Conservation (phyloP, 1,140 invertebrate species). For the Drosophila auraria region DNA sequence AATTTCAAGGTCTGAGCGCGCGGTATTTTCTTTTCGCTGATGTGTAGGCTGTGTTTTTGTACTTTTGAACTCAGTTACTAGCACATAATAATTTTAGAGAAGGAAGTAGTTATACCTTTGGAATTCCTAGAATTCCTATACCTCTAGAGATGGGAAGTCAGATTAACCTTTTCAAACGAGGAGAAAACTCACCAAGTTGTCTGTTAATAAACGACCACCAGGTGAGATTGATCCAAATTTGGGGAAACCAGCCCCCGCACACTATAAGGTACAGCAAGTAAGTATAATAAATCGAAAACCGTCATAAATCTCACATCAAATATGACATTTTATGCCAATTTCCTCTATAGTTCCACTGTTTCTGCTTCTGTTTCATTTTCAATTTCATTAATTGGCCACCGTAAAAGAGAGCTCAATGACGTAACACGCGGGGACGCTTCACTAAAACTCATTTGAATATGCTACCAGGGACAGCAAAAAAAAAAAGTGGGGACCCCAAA, state of each 20-base stretch:
- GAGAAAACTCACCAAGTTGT: background rate
- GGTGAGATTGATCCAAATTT: slow-evolving; percentile 5
- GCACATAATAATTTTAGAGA: too few species aligned
- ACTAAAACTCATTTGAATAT: slow-evolving; percentile 19
- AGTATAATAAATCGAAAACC: background rate
- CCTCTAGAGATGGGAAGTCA: too few species aligned
- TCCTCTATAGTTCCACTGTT: background rate
- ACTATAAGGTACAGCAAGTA: too few species aligned
- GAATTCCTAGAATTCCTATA: too few species aligned
- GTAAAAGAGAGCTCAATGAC: slow-evolving; percentile 14
- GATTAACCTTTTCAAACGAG: too few species aligned
- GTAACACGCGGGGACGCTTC: slow-evolving; percentile 8
- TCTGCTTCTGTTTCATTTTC: slow-evolving; percentile 12
- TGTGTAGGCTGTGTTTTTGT: background rate
- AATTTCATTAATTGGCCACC: slow-evolving; percentile 34
- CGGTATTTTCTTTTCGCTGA: background rate
- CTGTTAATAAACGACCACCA: slow-evolving; percentile 1
- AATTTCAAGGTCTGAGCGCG: background rate
- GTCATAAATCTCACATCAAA: slow-evolving; percentile 10
- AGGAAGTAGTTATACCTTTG: too few species aligned
- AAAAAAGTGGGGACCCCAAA: slow-evolving; percentile 11
- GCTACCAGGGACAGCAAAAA: slow-evolving; percentile 10
- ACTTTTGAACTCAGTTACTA: background rate
- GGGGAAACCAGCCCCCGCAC: slow-evolving; percentile 5
- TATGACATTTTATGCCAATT: slow-evolving; percentile 3